These are phyloP conservation scores for Lynx canadensis DNA, from an alignment of 2,113 vertebrate species.

Conservation along the genomic window DNA sequence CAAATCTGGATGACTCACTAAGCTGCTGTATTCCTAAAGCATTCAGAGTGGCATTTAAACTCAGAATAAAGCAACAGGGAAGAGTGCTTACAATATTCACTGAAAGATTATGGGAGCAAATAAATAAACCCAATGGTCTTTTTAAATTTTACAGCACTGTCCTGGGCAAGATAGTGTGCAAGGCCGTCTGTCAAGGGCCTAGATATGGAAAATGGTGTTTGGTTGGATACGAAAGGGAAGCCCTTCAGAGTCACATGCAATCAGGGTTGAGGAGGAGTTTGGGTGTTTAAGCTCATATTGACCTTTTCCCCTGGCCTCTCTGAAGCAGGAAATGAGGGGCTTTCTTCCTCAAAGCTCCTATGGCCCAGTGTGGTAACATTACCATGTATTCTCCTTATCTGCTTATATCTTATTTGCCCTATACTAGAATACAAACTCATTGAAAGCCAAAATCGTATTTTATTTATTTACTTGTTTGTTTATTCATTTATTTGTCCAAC, in stretches of 20 bases:
- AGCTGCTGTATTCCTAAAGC: not conserved
- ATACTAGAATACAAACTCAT: not conserved
- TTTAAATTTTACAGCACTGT: not conserved
- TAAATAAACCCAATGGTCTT: not conserved
- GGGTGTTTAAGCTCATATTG: too few species aligned
- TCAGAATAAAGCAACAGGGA: slow-evolving; percentile 33
- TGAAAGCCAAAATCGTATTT: not conserved
- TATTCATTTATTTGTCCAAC: not conserved
- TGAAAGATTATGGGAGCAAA: not conserved
- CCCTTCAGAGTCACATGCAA: not conserved
- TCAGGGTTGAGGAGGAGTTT: not conserved
- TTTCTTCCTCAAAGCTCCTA: not conserved
- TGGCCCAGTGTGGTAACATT: not conserved
- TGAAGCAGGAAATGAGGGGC: not conserved
- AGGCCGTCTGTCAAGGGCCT: not conserved
- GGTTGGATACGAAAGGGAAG: not conserved
- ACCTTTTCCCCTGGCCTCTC: not conserved
- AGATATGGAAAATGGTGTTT: not conserved
- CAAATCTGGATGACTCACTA: not conserved
- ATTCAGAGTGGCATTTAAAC: slow-evolving; percentile 28
- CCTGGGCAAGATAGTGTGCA: not conserved
- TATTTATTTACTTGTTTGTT: not conserved
- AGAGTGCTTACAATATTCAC: not conserved
- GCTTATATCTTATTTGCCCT: not conserved
- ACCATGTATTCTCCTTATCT: not conserved